These are phyloP conservation scores for Plecturocebus donacophilus DNA, from an alignment of 2,113 vertebrate species.

Conservation along the genomic window DNA sequence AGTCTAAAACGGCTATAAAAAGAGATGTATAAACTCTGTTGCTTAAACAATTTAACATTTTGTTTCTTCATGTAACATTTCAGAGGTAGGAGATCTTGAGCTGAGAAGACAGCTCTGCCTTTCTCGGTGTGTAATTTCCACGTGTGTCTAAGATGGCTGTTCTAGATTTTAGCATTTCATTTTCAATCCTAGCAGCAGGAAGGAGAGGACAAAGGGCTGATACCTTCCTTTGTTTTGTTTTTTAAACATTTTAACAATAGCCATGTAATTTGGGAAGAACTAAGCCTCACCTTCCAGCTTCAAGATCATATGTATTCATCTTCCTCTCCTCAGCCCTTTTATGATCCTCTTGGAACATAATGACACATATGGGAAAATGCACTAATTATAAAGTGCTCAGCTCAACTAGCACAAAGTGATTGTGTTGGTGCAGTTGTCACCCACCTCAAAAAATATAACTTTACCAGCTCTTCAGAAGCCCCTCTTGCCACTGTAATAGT, in stretches of 20 bases:
- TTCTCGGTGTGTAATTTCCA: not conserved
- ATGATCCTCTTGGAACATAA: not conserved
- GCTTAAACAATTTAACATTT: conserved; percentile 21
- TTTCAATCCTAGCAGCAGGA: not conserved
- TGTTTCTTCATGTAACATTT: not conserved
- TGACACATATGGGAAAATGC: not conserved
- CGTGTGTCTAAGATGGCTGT: not conserved
- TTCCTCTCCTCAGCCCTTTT: not conserved
- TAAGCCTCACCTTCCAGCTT: too few relatives aligned
- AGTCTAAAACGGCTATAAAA: not conserved
- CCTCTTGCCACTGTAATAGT: not conserved
- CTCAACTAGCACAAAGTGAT: not conserved
- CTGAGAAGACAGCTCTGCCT: not conserved
- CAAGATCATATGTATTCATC: too few relatives aligned
- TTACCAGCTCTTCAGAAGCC: not conserved
- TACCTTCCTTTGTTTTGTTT: not conserved
- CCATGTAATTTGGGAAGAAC: too few relatives aligned
- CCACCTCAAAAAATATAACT: not conserved
- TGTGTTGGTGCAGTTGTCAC: not conserved
- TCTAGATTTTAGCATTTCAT: not conserved
- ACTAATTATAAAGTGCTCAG: not conserved
- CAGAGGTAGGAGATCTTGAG: not conserved
- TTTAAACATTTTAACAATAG: not conserved
- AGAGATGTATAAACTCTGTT: not conserved
- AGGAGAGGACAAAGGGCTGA: not conserved